Evolutionary conservation across 2,797 vertebrate genomes (phyloP).

Genomic region (Falco rusticolus): DNA sequence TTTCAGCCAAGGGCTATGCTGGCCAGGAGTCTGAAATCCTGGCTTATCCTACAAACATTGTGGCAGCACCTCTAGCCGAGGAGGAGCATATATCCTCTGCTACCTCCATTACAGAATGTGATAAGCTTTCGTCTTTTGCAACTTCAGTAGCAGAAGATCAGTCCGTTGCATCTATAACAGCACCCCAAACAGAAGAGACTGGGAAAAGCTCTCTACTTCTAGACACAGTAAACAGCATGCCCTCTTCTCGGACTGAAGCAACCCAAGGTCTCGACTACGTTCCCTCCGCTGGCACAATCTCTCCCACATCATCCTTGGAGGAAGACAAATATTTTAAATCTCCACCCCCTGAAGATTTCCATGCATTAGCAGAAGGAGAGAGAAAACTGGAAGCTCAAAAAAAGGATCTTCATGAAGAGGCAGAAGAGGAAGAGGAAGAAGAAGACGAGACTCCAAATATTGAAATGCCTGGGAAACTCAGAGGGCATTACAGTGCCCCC

Average conservation of each 20-base stretch:
- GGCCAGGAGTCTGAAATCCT: conserved; percentile 85
- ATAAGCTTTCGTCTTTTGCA: conserved; percentile 97
- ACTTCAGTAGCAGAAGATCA: conserved; percentile 97
- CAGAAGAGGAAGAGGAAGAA: conserved; percentile 88
- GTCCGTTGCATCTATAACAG: conserved; percentile 93
- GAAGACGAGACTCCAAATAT: conserved; percentile 85
- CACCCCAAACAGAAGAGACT: conserved; percentile 92
- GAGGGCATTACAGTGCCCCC: conserved; percentile 80
- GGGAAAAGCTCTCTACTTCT: conserved; percentile 90
- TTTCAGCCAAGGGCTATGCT: conserved; percentile 81
- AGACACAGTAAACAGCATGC: conserved; percentile 90
- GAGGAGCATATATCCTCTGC: conserved; percentile 98
- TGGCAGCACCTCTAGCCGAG: conserved; percentile 94
- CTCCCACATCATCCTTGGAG: conserved; percentile 96
- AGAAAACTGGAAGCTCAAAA: conserved; percentile 77
- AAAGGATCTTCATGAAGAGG: conserved; percentile 76
- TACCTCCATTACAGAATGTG: conserved; percentile 97
- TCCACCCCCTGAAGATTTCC: conserved; percentile 93
- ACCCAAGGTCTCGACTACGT: conserved; percentile 93
- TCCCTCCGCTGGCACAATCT: conserved; percentile 96
- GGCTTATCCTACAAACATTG: conserved; percentile 87
- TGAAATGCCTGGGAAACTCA: conserved; percentile 85
- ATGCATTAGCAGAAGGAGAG: conserved; percentile 81
- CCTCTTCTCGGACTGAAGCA: conserved; percentile 88
- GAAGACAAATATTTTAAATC: conserved; percentile 99